Evolutionary conservation across 2,113 vertebrate species (phyloP), one percentile per base, ranked within the genome.

Genomic region (Anser cygnoides): DNA sequence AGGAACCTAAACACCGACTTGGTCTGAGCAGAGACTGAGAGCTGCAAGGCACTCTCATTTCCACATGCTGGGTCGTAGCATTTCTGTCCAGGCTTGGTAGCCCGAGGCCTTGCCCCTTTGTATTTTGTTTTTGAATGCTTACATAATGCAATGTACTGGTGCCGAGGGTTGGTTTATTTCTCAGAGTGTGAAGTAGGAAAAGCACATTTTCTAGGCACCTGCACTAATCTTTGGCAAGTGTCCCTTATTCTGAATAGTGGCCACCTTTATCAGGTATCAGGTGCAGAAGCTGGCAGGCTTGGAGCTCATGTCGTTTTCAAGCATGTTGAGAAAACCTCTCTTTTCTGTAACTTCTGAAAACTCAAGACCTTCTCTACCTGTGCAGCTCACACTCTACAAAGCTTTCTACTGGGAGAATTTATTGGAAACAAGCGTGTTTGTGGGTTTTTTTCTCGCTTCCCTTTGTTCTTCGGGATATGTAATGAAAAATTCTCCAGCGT

Each of bases 401-500:
- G 79, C 55, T 87, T 90, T 91, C 85, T 88, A 78, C 55, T 43
- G 57, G 79, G 67, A 93, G 49, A 81, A 62, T 83, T 72, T 94
- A 80, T 68, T 94, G 72, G 87, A 96, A 95, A 84, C 71, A 92
- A 89, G 65, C 8, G 41, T 33, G 20, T 84, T 89, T 77, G 62
- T 7, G 1, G 11, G 12, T 65, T 65, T 33, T 93, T 92, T 88
- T 81, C 76, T 37, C 65, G 28, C 21, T 28, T 94, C 43, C 90
- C 89, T 96, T 94, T 76, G 89, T 89, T 92, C 67, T 80, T 68
- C 44, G 37, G 94, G 71, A 87, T 90, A 76, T 58, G 8, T 92
- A 95, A 94, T 88, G 89, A 97, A 96, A 95, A 94, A 94, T 96
- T 90, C 80, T 94, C 70, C 74, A 79, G 90, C 50, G 9, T 95